A percentile compares a stretch with the other conserved stretches of the same genome.
These are phyloP conservation scores for Conchocele bisecta DNA, from an alignment of 2,888 invertebrate species.

Conservation along the genomic window DNA sequence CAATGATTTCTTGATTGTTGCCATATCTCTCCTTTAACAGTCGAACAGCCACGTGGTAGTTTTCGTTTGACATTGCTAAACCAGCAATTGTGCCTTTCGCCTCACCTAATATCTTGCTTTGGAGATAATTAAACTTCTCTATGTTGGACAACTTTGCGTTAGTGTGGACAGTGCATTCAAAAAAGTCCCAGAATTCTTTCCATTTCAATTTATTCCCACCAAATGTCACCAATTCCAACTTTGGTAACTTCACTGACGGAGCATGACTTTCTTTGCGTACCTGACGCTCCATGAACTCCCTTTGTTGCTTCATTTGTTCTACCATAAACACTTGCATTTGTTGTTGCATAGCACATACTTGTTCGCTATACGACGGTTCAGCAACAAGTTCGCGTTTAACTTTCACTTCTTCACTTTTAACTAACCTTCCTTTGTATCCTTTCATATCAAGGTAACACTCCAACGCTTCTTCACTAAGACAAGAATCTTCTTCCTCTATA, in stretches of 20 bases:
- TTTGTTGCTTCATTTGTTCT: conserved; percentile 9
- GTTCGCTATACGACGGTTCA: not conserved
- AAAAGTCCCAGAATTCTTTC: conserved; percentile 26
- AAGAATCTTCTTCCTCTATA: conserved; percentile 13
- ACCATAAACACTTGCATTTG: conserved; percentile 9
- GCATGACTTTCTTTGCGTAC: not conserved
- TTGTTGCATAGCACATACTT: not conserved
- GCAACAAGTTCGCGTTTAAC: not conserved
- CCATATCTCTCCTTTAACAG: conserved; percentile 24
- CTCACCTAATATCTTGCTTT: conserved; percentile 11
- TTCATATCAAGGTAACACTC: not conserved
- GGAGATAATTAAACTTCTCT: conserved; percentile 42
- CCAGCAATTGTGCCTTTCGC: conserved; percentile 25
- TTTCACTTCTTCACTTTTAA: not conserved
- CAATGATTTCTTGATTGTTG: conserved; percentile 33
- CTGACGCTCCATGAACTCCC: not conserved
- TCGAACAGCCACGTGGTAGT: conserved; percentile 32
- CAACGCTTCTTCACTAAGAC: not conserved
- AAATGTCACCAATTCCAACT: conserved; percentile 11
- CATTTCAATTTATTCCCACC: conserved; percentile 24
- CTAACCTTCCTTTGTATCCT: not conserved
- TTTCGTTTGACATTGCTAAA: conserved; percentile 26
- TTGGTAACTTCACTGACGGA: conserved; percentile 18
- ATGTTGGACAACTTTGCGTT: conserved; percentile 31
- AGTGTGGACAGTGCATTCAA: conserved; percentile 29